Conservation (phyloP, 2,888 invertebrate genomes). For the Drosophila pseudotalamancana region DNA sequence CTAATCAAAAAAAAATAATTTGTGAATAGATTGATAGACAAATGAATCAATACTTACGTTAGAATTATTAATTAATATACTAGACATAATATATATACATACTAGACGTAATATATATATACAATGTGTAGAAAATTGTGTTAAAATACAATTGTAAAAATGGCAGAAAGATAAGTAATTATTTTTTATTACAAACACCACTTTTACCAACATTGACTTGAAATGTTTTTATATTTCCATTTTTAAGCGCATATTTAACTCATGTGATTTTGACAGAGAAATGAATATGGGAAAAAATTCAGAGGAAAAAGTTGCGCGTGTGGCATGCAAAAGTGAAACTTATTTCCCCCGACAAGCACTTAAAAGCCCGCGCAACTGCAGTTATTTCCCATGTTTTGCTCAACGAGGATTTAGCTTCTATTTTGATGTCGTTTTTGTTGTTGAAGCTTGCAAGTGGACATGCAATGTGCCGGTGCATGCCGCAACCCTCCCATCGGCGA, state of each 20-base stretch:
- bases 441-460: constrained; percentile 22
- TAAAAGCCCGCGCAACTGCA: constrained; percentile 69
- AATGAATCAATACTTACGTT: too few species aligned
- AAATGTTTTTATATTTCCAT: neutral
- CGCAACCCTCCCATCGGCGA: neutral
- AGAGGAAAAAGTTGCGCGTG: constrained; percentile 51
- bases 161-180: too few species aligned
- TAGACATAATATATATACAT: too few species aligned
- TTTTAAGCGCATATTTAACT: constrained; percentile 20
- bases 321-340: constrained; percentile 69
- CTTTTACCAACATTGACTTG: constrained; percentile 18
- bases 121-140: too few species aligned
- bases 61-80: too few species aligned
- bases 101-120: too few species aligned
- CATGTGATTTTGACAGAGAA: constrained; percentile 8
- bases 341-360: constrained; percentile 64
- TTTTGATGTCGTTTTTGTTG: constrained; percentile 1
- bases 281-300: neutral
- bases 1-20: too few species aligned
- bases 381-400: constrained; percentile 70
- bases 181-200: too few species aligned
- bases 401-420: constrained; percentile 8
- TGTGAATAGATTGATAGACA: too few species aligned
- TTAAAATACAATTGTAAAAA: too few species aligned
- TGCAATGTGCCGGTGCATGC: constrained; percentile 38